Evolutionary conservation across 37 sponge, comb jelly and placozoan species (phyloP).

Genomic region (Ianthella basta): DNA sequence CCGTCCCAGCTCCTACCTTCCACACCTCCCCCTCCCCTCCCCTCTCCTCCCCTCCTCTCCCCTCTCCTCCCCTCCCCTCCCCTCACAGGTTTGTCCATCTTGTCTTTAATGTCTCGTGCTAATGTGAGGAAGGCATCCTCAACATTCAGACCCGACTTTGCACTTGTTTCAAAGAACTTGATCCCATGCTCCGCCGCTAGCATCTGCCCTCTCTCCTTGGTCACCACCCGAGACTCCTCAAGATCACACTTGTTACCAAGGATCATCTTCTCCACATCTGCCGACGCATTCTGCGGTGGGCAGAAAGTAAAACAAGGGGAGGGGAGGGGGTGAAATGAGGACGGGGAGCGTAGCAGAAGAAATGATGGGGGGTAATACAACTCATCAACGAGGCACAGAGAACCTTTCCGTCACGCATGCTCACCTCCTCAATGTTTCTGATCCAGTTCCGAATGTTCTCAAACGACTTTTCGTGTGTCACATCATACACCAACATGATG

Average conservation of each 20-base stretch:
- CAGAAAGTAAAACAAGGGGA: neutral
- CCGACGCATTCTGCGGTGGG: slow-evolving; percentile 86
- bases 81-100: slow-evolving; percentile 84
- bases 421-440: slow-evolving; percentile 98
- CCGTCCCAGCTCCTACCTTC: too few relatives aligned
- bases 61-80: too few relatives aligned
- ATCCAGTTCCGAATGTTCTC: slow-evolving; percentile 99
- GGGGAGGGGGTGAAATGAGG: neutral
- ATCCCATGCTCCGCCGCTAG: slow-evolving; percentile 95
- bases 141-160: slow-evolving; percentile 92
- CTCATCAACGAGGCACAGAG: neutral
- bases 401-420: neutral
- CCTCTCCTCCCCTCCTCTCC: too few relatives aligned
- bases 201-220: slow-evolving; percentile 89
- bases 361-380: neutral
- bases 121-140: slow-evolving; percentile 94
- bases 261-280: slow-evolving; percentile 99
- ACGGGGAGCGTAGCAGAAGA: neutral
- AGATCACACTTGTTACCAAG: slow-evolving; percentile 98
- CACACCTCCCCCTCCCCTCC: too few relatives aligned
- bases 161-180: slow-evolving; percentile 98
- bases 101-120: slow-evolving; percentile 96
- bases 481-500: slow-evolving; percentile 99
- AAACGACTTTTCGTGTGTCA: slow-evolving; percentile 95
- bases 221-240: slow-evolving; percentile 87